These are phyloP conservation scores for Cotesia glomerata DNA, from an alignment of 1,140 invertebrate genomes.

Conservation along the genomic window DNA sequence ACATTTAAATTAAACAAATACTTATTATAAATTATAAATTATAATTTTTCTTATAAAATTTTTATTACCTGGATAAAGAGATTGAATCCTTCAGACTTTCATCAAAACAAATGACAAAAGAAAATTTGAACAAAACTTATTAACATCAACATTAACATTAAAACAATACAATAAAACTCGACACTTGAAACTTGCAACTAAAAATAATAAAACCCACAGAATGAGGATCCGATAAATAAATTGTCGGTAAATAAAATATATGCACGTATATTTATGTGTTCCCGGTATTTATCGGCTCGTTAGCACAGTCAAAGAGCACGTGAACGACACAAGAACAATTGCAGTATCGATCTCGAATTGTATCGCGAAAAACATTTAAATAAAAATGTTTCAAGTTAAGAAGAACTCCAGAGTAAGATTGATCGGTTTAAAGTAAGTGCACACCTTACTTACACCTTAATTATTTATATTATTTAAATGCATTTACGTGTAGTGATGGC, in stretches of 20 bases:
- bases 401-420: background rate
- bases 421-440: background rate
- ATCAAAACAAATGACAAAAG: no score
- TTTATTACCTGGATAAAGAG: no score
- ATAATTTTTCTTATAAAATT: no score
- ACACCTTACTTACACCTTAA: background rate
- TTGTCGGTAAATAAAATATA: background rate
- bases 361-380: background rate
- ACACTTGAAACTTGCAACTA: background rate
- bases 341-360: background rate
- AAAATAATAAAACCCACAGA: background rate
- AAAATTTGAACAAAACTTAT: no score
- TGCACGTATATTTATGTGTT: background rate
- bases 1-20: no score
- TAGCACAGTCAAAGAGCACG: background rate
- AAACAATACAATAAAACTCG: no score
- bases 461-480: background rate
- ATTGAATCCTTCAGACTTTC: no score
- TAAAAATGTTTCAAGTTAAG: background rate
- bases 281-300: background rate
- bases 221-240: background rate
- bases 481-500: no score
- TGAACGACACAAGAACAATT: background rate
- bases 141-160: no score
- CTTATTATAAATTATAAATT: no score